Conservation (phyloP, 2,888 invertebrate genomes). For the Timema podura region DNA sequence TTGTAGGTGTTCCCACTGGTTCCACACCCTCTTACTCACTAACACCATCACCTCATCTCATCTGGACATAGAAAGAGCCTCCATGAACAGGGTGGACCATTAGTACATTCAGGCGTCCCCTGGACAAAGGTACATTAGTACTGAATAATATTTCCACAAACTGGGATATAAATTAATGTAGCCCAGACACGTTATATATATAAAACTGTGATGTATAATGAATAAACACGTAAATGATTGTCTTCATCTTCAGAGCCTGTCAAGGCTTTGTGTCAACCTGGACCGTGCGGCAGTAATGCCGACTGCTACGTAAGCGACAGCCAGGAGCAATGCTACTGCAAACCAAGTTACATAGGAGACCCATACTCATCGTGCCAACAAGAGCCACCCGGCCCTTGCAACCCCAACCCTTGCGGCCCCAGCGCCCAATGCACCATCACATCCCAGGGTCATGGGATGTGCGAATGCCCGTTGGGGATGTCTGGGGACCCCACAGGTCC, state of each 20-base stretch:
- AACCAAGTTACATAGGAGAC: constrained; percentile 69
- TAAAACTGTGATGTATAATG: no score
- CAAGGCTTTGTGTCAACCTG: constrained; percentile 68
- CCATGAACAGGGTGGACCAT: no score
- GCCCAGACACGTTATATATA: no score
- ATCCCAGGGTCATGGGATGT: constrained; percentile 64
- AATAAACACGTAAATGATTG: no score
- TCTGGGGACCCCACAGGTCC: constrained; percentile 71
- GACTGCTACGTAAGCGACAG: constrained; percentile 75
- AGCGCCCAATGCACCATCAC: constrained; percentile 68
- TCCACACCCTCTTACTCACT: no score
- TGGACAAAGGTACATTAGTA: no score
- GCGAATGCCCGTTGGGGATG: constrained; percentile 69
- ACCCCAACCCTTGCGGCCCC: constrained; percentile 77
- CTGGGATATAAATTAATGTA: no score
- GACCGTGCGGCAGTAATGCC: constrained; percentile 76
- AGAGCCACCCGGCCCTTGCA: constrained; percentile 65
- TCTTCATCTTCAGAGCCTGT: constrained; percentile 55
- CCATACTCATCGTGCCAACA: constrained; percentile 72
- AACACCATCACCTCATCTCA: no score
- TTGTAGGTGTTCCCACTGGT: no score
- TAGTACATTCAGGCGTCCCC: no score
- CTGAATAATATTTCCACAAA: no score
- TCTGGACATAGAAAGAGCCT: no score
- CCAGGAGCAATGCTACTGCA: constrained; percentile 80